Conservation (phyloP, 2,888 invertebrate genomes). For the Coelinius sp. region DNA sequence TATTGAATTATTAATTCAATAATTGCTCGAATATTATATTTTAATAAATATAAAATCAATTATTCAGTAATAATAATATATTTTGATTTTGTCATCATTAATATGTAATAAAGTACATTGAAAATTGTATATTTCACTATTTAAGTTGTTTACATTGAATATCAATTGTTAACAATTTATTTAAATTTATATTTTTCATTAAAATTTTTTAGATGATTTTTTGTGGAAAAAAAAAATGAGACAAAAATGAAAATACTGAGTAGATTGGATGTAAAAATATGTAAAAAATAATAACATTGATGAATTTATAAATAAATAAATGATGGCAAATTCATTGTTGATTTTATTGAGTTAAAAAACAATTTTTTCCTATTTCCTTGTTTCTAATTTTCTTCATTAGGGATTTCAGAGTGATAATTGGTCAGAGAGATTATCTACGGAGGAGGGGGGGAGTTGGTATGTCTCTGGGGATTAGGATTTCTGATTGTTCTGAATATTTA, state of each 20-base stretch:
- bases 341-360: background rate
- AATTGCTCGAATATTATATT: background rate
- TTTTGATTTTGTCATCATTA: background rate
- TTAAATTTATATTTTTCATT: background rate
- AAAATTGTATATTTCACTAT: background rate
- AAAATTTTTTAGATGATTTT: background rate
- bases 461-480: constrained; percentile 35
- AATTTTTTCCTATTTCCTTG: background rate
- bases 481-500: constrained; percentile 50
- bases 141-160: no score
- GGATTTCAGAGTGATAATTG: background rate
- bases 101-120: background rate
- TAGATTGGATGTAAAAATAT: constrained; percentile 2
- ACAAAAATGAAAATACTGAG: background rate
- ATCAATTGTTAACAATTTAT: background rate
- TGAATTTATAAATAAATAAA: constrained; percentile 21
- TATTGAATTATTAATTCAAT: background rate
- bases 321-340: no score
- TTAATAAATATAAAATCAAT: no score
- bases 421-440: constrained; percentile 45
- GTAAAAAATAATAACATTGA: constrained; percentile 22
- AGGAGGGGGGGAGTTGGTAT: constrained; percentile 50
- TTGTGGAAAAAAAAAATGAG: background rate
- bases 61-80: background rate
- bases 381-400: background rate